These are phyloP conservation scores for Corynorhinus townsendii DNA, from an alignment of 2,113 vertebrate species.

Conservation along the genomic window DNA sequence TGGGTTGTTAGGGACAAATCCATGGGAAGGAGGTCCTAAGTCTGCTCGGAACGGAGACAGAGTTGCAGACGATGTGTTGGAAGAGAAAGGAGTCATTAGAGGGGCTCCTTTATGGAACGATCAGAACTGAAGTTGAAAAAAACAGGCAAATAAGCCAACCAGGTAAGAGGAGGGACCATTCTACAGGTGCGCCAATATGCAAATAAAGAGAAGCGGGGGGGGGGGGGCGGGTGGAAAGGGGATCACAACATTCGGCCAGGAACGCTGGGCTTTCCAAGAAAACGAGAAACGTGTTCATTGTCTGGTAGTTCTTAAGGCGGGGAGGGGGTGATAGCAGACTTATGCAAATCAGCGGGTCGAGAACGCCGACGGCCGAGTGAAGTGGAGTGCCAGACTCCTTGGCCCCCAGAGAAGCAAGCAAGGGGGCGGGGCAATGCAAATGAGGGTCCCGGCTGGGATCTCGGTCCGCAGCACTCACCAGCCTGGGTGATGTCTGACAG, in stretches of 20 bases:
- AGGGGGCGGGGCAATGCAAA: conserved; percentile 58
- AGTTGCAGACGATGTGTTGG: background rate
- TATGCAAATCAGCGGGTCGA: background rate
- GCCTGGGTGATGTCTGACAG: conserved; percentile 92
- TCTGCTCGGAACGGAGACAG: background rate
- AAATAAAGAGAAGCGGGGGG: conserved; percentile 29
- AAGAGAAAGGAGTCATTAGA: background rate
- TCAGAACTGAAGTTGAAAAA: background rate
- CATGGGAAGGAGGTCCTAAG: background rate
- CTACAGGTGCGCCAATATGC: conserved; percentile 52
- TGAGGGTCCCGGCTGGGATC: background rate
- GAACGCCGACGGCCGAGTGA: background rate
- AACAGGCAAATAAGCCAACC: conserved; percentile 41
- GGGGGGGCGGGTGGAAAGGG: background rate
- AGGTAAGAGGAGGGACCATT: conserved; percentile 49
- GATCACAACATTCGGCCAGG: background rate
- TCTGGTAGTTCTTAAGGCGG: background rate
- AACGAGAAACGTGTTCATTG: background rate
- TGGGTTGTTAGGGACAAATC: background rate
- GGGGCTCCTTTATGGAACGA: background rate
- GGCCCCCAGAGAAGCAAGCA: background rate
- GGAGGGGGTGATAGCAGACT: background rate
- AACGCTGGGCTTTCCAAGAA: background rate
- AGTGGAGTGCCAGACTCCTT: background rate
- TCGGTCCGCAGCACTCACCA: conserved; percentile 77